These are phyloP conservation scores for Antechinus flavipes DNA, from an alignment of 2,113 vertebrate genomes.

Conservation along the genomic window DNA sequence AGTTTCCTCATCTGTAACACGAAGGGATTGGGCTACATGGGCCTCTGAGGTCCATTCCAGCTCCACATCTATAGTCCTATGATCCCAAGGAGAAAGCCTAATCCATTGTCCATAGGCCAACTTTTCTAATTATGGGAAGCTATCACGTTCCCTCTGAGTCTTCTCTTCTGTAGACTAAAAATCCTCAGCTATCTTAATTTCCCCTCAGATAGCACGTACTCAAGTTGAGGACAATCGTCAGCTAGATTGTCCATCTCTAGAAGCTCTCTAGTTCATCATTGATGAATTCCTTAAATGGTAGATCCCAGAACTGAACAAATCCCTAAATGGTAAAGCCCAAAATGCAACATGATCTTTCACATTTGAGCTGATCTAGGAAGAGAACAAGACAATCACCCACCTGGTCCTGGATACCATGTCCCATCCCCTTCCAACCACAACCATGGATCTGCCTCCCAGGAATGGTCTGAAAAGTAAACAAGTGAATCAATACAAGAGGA, in stretches of 20 bases:
- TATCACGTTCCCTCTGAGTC: background rate
- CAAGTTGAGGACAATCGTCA: background rate
- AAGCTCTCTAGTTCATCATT: background rate
- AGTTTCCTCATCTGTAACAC: background rate
- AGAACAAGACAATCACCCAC: background rate
- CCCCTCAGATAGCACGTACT: background rate
- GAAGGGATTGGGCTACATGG: background rate
- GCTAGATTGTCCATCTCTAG: background rate
- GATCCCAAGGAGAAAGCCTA: background rate
- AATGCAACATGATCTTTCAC: background rate
- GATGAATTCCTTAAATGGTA: background rate
- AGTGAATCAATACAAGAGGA: background rate
- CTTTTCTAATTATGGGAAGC: background rate
- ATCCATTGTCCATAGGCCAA: background rate
- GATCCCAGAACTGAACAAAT: background rate
- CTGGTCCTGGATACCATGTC: background rate
- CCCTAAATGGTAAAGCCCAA: too few relatives aligned
- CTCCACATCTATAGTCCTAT: background rate
- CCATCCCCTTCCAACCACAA: background rate
- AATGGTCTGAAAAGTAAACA: background rate
- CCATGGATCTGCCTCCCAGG: background rate
- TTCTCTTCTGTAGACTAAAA: background rate
- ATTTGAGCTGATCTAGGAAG: background rate
- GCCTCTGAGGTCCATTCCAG: background rate
- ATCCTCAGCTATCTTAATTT: background rate